Evolutionary conservation across 2,888 invertebrate genomes (phyloP).

Genomic region (Blastobasis adustella): DNA sequence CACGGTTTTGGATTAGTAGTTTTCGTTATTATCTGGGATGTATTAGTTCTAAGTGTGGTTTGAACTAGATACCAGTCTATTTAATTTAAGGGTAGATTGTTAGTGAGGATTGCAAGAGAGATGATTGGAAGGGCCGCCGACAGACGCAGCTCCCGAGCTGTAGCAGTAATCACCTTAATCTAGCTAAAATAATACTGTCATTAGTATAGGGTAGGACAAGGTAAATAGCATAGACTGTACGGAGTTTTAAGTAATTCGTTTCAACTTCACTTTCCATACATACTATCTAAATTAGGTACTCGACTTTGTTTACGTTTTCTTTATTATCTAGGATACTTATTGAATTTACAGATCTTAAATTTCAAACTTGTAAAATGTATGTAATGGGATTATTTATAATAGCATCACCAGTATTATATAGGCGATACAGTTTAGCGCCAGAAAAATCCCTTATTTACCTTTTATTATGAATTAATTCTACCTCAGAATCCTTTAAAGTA

Average conservation of each 20-base stretch:
- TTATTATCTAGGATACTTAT: too few species aligned
- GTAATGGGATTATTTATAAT: slow-evolving; percentile 30
- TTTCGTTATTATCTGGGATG: too few species aligned
- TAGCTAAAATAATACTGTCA: slow-evolving; percentile 31
- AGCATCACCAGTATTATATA: slow-evolving; percentile 66
- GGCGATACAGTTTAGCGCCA: slow-evolving; percentile 32
- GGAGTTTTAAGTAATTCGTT: too few species aligned
- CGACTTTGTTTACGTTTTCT: too few species aligned
- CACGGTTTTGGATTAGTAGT: too few species aligned
- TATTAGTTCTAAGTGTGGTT: too few species aligned
- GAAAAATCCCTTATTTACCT: slow-evolving; percentile 33
- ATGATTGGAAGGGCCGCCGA: slow-evolving; percentile 24
- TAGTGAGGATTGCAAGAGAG: slow-evolving; percentile 12
- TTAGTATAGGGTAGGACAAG: slow-evolving; percentile 7
- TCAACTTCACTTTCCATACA: too few species aligned
- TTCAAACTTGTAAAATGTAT: not conserved
- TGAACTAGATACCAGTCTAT: slow-evolving; percentile 15
- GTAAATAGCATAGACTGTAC: too few species aligned
- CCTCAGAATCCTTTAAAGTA: slow-evolving; percentile 32
- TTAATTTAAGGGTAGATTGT: slow-evolving; percentile 15
- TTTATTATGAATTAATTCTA: slow-evolving; percentile 45
- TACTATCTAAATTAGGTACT: too few species aligned
- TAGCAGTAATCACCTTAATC: slow-evolving; percentile 2
- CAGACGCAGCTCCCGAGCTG: too few species aligned
- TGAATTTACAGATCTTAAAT: too few species aligned